A percentile compares a stretch with the other conserved stretches of the same genome.
These are phyloP conservation scores for Boloria euphrosyne DNA, from an alignment of 2,888 invertebrate species.

Conservation along the genomic window DNA sequence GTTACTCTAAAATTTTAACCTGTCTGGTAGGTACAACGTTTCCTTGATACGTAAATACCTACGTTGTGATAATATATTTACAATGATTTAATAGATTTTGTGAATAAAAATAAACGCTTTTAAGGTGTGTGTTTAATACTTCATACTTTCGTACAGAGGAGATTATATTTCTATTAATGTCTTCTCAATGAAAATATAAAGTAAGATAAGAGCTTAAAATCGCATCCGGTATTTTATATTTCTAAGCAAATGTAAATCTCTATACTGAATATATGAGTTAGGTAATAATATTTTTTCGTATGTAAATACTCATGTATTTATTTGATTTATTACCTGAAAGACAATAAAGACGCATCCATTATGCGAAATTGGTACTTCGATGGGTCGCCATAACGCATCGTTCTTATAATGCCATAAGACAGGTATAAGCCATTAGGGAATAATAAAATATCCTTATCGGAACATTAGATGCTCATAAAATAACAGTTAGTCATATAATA, in stretches of 20 bases:
- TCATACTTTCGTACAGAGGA: constrained; percentile 31
- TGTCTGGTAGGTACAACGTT: constrained; percentile 47
- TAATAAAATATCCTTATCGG: constrained; percentile 80
- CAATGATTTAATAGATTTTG: constrained; percentile 64
- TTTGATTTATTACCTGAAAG: constrained; percentile 49
- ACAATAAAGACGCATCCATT: constrained; percentile 74
- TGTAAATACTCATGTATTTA: background rate
- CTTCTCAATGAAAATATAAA: no score
- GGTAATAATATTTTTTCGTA: background rate
- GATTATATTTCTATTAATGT: constrained; percentile 16
- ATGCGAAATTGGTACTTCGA: constrained; percentile 73
- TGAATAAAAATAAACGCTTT: constrained; percentile 49
- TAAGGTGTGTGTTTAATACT: constrained; percentile 16
- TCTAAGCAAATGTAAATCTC: background rate
- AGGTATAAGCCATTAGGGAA: constrained; percentile 81
- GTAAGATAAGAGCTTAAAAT: no score
- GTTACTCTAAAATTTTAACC: constrained; percentile 43
- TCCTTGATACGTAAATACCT: constrained; percentile 54
- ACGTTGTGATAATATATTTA: constrained; percentile 51
- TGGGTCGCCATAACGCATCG: constrained; percentile 76
- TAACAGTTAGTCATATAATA: constrained; percentile 81
- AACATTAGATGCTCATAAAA: constrained; percentile 80
- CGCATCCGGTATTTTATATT: no score
- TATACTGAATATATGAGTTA: background rate
- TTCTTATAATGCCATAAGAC: constrained; percentile 67